A percentile compares a stretch with the other conserved stretches of the same genome.
Evolutionary conservation across 2,888 invertebrate genomes (phyloP).

Genomic region (Helleia helle): DNA sequence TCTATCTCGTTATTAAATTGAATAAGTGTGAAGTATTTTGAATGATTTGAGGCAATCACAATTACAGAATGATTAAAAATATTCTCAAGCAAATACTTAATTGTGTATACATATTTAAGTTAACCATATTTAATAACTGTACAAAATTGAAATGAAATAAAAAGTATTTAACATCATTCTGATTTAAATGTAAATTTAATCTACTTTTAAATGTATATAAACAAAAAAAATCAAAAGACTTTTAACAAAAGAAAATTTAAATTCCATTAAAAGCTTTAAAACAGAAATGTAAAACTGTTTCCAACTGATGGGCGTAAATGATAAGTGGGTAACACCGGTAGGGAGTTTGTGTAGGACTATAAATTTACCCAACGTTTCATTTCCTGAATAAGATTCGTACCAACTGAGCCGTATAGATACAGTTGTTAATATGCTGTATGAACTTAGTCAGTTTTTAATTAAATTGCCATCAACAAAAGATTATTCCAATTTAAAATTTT

Average conservation of each 20-base stretch:
- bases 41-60: too few species aligned
- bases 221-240: neutral
- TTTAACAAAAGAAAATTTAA: slow-evolving; percentile 13
- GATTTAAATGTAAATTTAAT: neutral
- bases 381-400: slow-evolving; percentile 62
- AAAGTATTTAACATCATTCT: too few species aligned
- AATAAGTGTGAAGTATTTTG: too few species aligned
- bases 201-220: neutral
- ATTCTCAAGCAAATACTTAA: too few species aligned
- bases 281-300: slow-evolving; percentile 21
- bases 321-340: slow-evolving; percentile 57
- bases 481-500: too few species aligned
- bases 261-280: slow-evolving; percentile 22
- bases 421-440: slow-evolving; percentile 9
- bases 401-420: slow-evolving; percentile 28
- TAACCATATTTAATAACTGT: too few species aligned
- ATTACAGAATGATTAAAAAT: too few species aligned
- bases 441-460: slow-evolving; percentile 10
- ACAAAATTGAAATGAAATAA: too few species aligned
- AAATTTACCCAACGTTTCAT: slow-evolving; percentile 64
- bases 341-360: slow-evolving; percentile 44
- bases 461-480: too few species aligned
- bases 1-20: too few species aligned
- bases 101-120: too few species aligned
- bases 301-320: slow-evolving; percentile 49